phyloP scores from a whole-genome alignment of 1,140 invertebrate species.

The Trialeurodes vaporariorum region DNA sequence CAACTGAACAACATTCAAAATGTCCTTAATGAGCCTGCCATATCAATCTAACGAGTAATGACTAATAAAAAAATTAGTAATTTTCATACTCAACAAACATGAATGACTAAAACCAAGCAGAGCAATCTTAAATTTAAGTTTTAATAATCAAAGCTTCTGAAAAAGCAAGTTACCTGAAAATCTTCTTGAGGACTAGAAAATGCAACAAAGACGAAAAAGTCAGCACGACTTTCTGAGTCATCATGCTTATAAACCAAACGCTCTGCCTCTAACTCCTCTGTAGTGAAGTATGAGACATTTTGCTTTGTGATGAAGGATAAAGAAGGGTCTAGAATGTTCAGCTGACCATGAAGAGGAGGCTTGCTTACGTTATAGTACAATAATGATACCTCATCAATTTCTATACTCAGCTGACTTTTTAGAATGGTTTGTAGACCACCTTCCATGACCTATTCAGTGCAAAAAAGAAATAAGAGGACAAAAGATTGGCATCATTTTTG shows the following conservation, averaged over 20 bases:
- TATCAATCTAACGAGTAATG: too few species aligned
- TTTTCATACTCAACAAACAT: too few species aligned
- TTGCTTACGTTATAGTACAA: constrained; percentile 66
- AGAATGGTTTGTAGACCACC: constrained; percentile 28
- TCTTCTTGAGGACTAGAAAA: constrained; percentile 54
- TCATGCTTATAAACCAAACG: constrained; percentile 77
- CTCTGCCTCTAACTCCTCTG: constrained; percentile 51
- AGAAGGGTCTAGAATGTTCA: constrained; percentile 35
- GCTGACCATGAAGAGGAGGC: constrained; percentile 53
- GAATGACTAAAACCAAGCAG: too few species aligned
- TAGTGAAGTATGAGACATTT: constrained; percentile 56
- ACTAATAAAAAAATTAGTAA: too few species aligned
- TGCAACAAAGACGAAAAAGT: constrained; percentile 69
- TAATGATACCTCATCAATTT: constrained; percentile 55
- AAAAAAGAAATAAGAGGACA: constrained; percentile 6
- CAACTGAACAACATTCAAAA: too few species aligned
- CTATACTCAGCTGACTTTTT: constrained; percentile 55
- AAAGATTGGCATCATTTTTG: too few species aligned
- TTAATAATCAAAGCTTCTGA: neutral
- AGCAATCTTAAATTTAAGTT: neutral
- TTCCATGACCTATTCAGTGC: constrained; percentile 25
- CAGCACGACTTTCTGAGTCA: constrained; percentile 64
- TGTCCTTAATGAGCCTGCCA: too few species aligned
- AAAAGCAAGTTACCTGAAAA: constrained; percentile 38
- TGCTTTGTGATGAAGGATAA: constrained; percentile 33